A percentile compares a stretch with the other conserved stretches of the same genome.
phyloP scores from a whole-genome alignment of 2,797 vertebrate genomes.

The Malacoctenus gilli region DNA sequence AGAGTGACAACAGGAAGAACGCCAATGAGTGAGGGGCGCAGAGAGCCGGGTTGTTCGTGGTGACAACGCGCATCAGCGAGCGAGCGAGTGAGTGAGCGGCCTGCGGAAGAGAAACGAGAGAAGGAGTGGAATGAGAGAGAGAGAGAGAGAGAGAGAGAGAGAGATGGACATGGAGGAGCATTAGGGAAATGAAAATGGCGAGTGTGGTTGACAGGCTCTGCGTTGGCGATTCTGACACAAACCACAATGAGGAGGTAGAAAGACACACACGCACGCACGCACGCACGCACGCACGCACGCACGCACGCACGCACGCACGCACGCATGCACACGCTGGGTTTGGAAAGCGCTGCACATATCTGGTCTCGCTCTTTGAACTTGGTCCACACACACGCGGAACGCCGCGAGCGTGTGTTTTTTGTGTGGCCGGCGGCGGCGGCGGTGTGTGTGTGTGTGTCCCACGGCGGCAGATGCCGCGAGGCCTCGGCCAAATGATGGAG shows the following conservation, averaged over 20 bases:
- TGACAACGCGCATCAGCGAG: constrained; percentile 54
- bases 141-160: constrained; percentile 13
- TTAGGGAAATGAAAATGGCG: constrained; percentile 58
- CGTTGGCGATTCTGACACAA: constrained; percentile 51
- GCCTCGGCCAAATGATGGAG: constrained; percentile 68
- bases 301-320: constrained; percentile 11
- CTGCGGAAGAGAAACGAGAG: constrained; percentile 44
- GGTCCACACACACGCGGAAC: constrained; percentile 13
- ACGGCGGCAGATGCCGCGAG: constrained; percentile 72
- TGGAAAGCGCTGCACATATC: constrained; percentile 33
- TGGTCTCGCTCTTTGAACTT: constrained; percentile 25
- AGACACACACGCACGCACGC: constrained; percentile 17
- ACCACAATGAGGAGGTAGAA: constrained; percentile 34
- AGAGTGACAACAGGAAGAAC: constrained; percentile 4
- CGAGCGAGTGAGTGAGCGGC: constrained; percentile 15
- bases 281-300: constrained; percentile 22
- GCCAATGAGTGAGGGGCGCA: constrained; percentile 11
- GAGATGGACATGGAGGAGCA: constrained; percentile 35
- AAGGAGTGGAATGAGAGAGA: constrained; percentile 20
- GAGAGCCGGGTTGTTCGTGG: constrained; percentile 27
- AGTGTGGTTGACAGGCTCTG: constrained; percentile 48
- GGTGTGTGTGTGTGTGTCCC: constrained; percentile 23
- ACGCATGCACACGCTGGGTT: constrained; percentile 13
- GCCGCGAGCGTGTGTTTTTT: background rate
- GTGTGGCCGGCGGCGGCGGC: constrained; percentile 5